These are phyloP conservation scores for Prochilodus magdalenae DNA, from an alignment of 2,113 vertebrate species.

Conservation along the genomic window DNA sequence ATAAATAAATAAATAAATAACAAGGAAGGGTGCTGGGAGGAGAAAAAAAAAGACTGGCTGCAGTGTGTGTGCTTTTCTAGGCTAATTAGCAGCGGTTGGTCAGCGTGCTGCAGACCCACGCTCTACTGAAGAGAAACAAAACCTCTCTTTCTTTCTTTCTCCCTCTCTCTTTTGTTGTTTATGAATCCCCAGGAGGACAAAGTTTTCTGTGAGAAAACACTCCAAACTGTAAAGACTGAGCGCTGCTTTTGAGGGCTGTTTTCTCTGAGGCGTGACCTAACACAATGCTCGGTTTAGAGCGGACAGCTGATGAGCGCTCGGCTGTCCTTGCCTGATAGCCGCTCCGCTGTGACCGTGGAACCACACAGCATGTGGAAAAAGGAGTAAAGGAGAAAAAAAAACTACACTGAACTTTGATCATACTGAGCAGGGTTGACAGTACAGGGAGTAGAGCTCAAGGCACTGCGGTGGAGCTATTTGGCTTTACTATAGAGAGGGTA, in stretches of 20 bases:
- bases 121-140: slow-evolving; percentile 67
- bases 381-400: slow-evolving; percentile 3
- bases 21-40: not conserved
- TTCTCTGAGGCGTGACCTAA: slow-evolving; percentile 36
- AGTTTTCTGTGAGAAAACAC: slow-evolving; percentile 39
- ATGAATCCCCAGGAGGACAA: slow-evolving; percentile 21
- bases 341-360: slow-evolving; percentile 24
- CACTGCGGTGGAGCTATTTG: not conserved
- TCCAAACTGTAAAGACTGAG: slow-evolving; percentile 34
- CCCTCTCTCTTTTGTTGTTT: not conserved
- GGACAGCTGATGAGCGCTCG: not conserved
- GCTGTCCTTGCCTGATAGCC: slow-evolving; percentile 26
- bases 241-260: slow-evolving; percentile 6
- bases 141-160: slow-evolving; percentile 8
- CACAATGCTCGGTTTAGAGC: not conserved
- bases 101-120: slow-evolving; percentile 63
- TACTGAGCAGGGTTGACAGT: not conserved
- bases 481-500: not conserved
- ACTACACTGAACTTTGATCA: not conserved
- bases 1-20: not conserved
- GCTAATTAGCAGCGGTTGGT: slow-evolving; percentile 69
- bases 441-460: not conserved
- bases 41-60: slow-evolving; percentile 55
- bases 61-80: slow-evolving; percentile 63
- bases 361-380: not conserved